phyloP scores from a whole-genome alignment of 2,797 vertebrate genomes.

The Monodelphis domestica region DNA sequence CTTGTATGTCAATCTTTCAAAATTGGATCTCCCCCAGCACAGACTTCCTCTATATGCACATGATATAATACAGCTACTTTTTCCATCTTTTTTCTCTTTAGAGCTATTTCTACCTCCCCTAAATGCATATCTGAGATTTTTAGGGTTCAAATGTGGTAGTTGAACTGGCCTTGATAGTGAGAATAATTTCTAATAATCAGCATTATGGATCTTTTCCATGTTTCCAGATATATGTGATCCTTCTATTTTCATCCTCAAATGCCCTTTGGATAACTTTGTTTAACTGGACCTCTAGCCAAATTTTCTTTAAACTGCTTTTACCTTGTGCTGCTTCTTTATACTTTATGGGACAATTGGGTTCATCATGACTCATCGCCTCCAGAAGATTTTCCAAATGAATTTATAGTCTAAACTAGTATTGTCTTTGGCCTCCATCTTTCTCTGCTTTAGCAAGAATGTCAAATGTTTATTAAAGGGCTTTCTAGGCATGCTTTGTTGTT shows the following conservation, averaged over 20 bases:
- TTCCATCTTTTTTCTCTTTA: neutral
- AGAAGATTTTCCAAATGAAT: too few relatives aligned
- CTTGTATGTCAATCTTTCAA: neutral
- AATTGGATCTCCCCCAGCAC: neutral
- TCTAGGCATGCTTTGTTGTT: too few relatives aligned
- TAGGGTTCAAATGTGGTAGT: neutral
- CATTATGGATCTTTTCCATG: too few relatives aligned
- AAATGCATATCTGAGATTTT: neutral
- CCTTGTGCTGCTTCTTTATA: neutral
- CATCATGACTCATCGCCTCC: too few relatives aligned
- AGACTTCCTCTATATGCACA: neutral
- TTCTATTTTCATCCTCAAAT: too few relatives aligned
- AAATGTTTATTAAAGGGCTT: too few relatives aligned
- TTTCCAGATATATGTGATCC: too few relatives aligned
- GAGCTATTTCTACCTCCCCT: neutral
- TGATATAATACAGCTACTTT: neutral
- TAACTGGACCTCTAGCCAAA: neutral
- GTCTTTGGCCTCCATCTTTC: too few relatives aligned
- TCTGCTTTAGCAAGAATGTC: too few relatives aligned
- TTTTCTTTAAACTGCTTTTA: neutral
- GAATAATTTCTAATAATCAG: too few relatives aligned
- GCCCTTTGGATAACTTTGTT: neutral
- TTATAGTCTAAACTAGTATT: too few relatives aligned
- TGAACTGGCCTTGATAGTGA: too few relatives aligned
- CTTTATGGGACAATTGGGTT: neutral